Base-by-base conservation (phyloP, 1,140 invertebrate genomes). In the Drosophila sproati region DNA sequence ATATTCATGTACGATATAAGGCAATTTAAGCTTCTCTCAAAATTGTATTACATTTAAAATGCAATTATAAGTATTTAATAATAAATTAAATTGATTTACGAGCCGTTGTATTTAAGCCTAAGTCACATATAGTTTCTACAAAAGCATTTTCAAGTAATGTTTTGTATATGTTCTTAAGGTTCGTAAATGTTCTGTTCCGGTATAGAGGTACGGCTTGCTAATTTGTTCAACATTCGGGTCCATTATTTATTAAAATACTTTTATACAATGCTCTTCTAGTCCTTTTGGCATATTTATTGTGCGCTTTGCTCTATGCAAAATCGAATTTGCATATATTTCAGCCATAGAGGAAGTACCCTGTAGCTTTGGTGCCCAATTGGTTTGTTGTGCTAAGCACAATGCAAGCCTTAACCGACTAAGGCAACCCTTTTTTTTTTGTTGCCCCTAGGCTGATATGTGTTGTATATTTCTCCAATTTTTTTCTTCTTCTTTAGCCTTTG, bases 301-400 rank as follows among this genome's bases (percentile, higher is more conserved):
- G 34, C 64, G 32, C 47, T 83, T 79, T 60, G 59, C 67, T 80
- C 62, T 80, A 70, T 85, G 69, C 63, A 52, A 77, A 85, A 85
- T 83, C 81, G 76, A 77, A 85, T 83, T 83, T 83, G 73, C 81
- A 83, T 83, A 76, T 77, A 70, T 69, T 69, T 77, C n/a, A 35
- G 45, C 34, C 37, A 54, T 43, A 61, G 47, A 52, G 64, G 54
- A 56, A 63, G 39, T 54, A 54, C 39, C 8, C 34, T 61, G 55
- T 61, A 68, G 71, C 71, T 60, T 69, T 69, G 66, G 66, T 73
- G 71, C 56, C 50, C 72, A 79, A 82, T 76, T 69, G 80, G 63
- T 64, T 79, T 79, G 76, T 79, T 82, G 50, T 69, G 57, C 66
- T 72, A 35, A 56, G 80, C 72, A 76, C 72, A 82, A 79, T 71